Percentiles rank a stretch among this genome's conserved stretches.
Conservation (phyloP, 2,888 invertebrate genomes). For the Metalampra italica region DNA sequence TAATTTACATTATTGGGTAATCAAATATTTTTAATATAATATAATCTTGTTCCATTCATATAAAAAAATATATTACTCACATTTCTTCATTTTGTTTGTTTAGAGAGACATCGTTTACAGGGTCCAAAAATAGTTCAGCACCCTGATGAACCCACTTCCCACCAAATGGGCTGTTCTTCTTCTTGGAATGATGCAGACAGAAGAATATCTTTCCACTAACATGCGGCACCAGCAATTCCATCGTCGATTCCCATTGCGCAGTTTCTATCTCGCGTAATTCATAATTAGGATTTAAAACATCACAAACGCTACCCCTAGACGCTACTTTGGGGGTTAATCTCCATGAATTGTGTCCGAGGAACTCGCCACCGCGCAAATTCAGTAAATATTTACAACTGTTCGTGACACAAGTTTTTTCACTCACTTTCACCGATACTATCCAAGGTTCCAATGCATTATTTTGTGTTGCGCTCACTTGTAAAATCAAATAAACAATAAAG, state of each 20-base stretch:
- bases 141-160: conserved; percentile 77
- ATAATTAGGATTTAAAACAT: conserved; percentile 55
- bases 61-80: neutral
- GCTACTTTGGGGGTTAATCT: conserved; percentile 53
- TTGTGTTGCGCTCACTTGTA: conserved; percentile 39
- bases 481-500: conserved; percentile 51
- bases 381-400: conserved; percentile 71
- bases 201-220: conserved; percentile 48
- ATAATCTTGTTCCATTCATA: too few species aligned
- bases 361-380: conserved; percentile 57
- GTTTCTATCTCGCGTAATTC: conserved; percentile 57
- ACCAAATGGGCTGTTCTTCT: conserved; percentile 41
- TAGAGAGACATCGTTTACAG: conserved; percentile 26
- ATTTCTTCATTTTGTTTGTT: neutral
- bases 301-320: conserved; percentile 50
- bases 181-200: conserved; percentile 46
- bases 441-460: conserved; percentile 35
- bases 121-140: conserved; percentile 53
- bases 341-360: conserved; percentile 64
- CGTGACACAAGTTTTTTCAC: conserved; percentile 39
- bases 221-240: conserved; percentile 49
- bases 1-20: too few species aligned
- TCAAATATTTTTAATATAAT: too few species aligned
- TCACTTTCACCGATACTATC: conserved; percentile 49
- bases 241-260: conserved; percentile 38